These are phyloP conservation scores for Mirza zaza DNA, from an alignment of 2,113 vertebrate species.

Conservation along the genomic window DNA sequence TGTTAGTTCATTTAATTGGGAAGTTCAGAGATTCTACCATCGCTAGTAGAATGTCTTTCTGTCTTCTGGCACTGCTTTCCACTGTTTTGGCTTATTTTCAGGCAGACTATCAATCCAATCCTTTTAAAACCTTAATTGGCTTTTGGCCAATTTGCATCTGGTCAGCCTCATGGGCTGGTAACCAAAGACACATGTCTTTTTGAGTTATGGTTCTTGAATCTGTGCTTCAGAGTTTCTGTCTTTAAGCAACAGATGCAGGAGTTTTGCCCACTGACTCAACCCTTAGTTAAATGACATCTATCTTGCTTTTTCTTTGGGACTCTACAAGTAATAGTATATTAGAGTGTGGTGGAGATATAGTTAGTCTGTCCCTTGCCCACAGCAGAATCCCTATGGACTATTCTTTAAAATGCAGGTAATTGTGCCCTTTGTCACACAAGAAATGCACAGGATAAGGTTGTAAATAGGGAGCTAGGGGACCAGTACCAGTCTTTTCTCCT, in stretches of 20 bases:
- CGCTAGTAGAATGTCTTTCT: neutral
- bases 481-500: neutral
- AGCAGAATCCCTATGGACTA: neutral
- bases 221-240: constrained; percentile 8
- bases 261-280: neutral
- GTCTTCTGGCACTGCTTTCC: neutral
- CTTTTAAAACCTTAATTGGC: neutral
- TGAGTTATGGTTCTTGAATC: neutral
- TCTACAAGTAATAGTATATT: neutral
- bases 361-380: neutral
- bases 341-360: neutral
- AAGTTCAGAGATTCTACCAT: neutral
- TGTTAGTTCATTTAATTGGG: constrained; percentile 1
- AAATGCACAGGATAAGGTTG: neutral
- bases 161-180: neutral
- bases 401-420: constrained; percentile 14
- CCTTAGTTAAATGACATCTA: neutral
- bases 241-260: neutral
- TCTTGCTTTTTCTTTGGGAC: neutral
- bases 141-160: constrained; percentile 33
- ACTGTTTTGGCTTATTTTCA: constrained; percentile 28
- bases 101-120: neutral
- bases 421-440: neutral
- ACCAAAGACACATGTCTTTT: constrained; percentile 14
- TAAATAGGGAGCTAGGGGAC: neutral